A percentile compares a stretch with the other conserved stretches of the same genome.
phyloP scores from a whole-genome alignment of 2,888 invertebrate genomes.

The Lasioglossum lativentre region DNA sequence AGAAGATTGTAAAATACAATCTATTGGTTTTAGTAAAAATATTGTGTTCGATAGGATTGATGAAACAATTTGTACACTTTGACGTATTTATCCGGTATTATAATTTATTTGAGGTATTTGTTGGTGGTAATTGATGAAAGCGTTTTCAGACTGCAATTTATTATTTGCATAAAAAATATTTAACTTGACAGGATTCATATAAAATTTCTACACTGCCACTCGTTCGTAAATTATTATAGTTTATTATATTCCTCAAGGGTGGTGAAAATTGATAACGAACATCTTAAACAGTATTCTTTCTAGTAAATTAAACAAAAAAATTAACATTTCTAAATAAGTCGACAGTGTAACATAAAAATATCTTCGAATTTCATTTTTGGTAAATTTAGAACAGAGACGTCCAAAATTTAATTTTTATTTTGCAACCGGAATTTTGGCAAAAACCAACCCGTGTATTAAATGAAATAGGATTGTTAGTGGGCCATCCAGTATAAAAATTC shows the following conservation, averaged over 20 bases:
- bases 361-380: not conserved
- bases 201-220: not conserved
- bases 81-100: not conserved
- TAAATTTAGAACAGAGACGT: not conserved
- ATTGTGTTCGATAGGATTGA: not conserved
- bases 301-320: not conserved
- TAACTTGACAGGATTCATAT: not conserved
- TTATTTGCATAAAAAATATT: not conserved
- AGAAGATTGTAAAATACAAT: not conserved
- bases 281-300: too few species aligned
- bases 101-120: not conserved
- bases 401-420: not conserved
- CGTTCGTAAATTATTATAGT: not conserved
- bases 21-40: not conserved
- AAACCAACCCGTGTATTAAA: not conserved
- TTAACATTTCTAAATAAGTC: not conserved
- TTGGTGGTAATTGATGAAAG: not conserved
- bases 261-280: too few species aligned
- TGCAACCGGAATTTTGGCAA: not conserved
- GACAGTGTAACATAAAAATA: too few species aligned
- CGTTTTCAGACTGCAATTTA: not conserved
- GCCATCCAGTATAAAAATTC: not conserved
- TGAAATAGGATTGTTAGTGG: not conserved
- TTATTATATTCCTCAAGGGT: too few species aligned
- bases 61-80: not conserved